Percentiles rank a stretch among this genome's conserved stretches.
Evolutionary conservation across 2,797 vertebrate genomes (phyloP).

Genomic region (Euphonia xanthogaster): DNA sequence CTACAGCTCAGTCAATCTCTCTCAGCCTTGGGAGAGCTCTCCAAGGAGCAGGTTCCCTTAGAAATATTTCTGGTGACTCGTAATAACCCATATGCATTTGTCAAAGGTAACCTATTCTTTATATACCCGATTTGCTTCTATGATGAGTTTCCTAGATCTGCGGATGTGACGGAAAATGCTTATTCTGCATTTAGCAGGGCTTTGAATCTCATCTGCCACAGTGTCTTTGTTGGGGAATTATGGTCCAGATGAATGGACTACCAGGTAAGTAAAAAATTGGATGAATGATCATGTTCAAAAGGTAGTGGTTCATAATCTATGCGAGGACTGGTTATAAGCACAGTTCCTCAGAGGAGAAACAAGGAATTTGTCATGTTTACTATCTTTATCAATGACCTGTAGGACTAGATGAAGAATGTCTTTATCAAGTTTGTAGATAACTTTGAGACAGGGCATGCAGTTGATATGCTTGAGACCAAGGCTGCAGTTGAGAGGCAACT

Average conservation of each 20-base stretch:
- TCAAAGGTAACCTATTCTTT: not conserved
- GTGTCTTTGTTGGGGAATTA: not conserved
- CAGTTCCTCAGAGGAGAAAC: not conserved
- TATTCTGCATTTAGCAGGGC: not conserved
- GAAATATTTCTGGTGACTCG: not conserved
- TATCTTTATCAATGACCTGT: not conserved
- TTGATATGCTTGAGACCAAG: fast-evolving
- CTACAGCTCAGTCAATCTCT: not conserved
- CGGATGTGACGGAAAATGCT: not conserved
- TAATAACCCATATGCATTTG: not conserved
- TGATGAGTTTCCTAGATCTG: not conserved
- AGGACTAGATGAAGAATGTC: not conserved
- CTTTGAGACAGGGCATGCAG: fast-evolving
- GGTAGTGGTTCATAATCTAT: not conserved
- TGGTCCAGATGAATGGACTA: not conserved
- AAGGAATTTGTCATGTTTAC: not conserved
- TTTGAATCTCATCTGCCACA: not conserved
- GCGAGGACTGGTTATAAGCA: not conserved
- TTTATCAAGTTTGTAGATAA: not conserved
- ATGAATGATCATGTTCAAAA: not conserved
- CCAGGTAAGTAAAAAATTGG: not conserved
- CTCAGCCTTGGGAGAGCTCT: fast-evolving
- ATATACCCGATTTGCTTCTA: not conserved
- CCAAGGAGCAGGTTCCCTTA: not conserved
- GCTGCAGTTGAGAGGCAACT: not conserved